Evolutionary conservation across 2,888 invertebrate species (phyloP).

Genomic region (Choristoneura rosaceana): DNA sequence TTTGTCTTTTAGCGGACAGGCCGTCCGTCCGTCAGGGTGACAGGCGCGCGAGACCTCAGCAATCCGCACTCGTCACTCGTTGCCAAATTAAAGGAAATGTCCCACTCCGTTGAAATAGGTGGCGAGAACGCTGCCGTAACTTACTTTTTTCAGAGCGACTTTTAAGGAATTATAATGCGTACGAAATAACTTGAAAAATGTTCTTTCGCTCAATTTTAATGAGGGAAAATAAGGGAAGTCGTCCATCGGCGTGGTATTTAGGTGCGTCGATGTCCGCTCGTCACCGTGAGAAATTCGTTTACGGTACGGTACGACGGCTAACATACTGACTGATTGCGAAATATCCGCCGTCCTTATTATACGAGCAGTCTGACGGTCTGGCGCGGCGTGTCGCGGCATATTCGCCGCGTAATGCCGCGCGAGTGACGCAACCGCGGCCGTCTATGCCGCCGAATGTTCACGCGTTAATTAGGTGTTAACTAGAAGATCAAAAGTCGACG

Average conservation of each 20-base stretch:
- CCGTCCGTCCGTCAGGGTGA: constrained; percentile 66
- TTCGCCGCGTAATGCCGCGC: constrained; percentile 50
- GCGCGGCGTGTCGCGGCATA: constrained; percentile 55
- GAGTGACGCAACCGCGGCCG: constrained; percentile 57
- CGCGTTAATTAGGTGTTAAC: constrained; percentile 68
- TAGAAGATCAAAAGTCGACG: constrained; percentile 61
- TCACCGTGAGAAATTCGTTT: constrained; percentile 60
- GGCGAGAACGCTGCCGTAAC: constrained; percentile 57
- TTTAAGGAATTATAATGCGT: constrained; percentile 61
- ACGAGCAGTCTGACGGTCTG: constrained; percentile 48
- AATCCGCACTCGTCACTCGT: constrained; percentile 66
- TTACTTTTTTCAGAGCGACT: constrained; percentile 58
- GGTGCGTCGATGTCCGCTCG: constrained; percentile 57
- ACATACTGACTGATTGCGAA: constrained; percentile 62
- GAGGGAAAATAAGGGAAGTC: constrained; percentile 66
- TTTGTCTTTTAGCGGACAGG: constrained; percentile 57
- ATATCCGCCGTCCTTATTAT: constrained; percentile 55
- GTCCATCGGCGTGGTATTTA: constrained; percentile 60
- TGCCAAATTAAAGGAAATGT: constrained; percentile 75
- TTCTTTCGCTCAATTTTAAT: constrained; percentile 59
- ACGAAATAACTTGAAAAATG: constrained; percentile 59
- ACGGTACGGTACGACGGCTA: constrained; percentile 57
- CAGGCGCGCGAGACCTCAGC: constrained; percentile 61
- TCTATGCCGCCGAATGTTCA: constrained; percentile 45
- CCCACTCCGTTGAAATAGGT: constrained; percentile 63